Evolutionary conservation across 2,113 vertebrate species (phyloP), one percentile per base, ranked within the genome.

Genomic region (Cinclus mexicanus): DNA sequence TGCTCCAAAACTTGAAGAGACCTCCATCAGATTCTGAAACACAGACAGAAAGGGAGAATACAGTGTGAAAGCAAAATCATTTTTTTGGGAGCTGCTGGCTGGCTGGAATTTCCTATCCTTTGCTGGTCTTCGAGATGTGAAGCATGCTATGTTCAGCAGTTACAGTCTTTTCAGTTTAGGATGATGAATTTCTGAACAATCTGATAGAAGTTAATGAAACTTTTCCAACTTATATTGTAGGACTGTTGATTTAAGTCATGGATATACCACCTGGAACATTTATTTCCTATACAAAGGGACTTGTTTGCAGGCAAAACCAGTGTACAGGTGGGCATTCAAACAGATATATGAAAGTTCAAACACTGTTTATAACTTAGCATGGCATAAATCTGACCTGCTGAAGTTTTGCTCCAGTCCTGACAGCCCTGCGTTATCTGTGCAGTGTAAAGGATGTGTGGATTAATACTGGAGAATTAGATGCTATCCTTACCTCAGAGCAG

Each of bases 321-420:
- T 41, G 59, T 70, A 84, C 83, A 93, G 52, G 79, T 90, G 74
- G 57, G 44, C 61, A 76, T 81, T 96, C 87, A 89, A 89, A 91
- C 57, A 97, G 95, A 92, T 92, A 71, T 90, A 95, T 92, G 88
- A 53, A 95, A 95, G 87, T 89, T 91, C 84, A 78, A 84, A 80
- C 53, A 61, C 79, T 87, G 70, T 94, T 97, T 96, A 91, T 83
- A 85, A 79, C 23, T 93, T 88, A 77, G 41, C 42, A 16, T 41
- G 47, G 14, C 74, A 95, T 95, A 96, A 94, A 97, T 95, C 87
- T 93, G 61, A 37, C 12, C 68, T 93, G 37, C 56, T 77, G 47
- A 70, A 93, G 49, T 72, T 86, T 76, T 1, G 0, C 29, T 87
- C 75, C 39, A 57, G 63, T 74, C 56, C 50, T 5, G 23, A 91